phyloP scores from a whole-genome alignment of 2,113 vertebrate species.

The Nyctereutes procyonoides region DNA sequence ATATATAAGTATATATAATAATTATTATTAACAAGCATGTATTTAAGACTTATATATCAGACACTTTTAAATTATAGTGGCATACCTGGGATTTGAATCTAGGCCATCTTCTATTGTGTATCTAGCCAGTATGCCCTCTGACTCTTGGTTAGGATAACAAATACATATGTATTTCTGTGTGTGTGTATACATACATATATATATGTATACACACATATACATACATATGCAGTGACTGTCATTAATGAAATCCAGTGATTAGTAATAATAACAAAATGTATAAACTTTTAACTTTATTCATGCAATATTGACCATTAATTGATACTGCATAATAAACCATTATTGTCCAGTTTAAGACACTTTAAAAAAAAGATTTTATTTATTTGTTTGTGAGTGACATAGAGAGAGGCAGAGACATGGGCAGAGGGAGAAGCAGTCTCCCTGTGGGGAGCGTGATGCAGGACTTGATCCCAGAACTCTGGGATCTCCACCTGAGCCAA shows the following conservation, averaged over 20 bases:
- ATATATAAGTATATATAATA: neutral
- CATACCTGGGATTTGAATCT: neutral
- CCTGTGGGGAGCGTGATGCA: too few species aligned
- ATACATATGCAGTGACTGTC: neutral
- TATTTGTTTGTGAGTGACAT: too few species aligned
- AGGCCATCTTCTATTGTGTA: neutral
- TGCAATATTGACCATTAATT: neutral
- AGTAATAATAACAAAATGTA: neutral
- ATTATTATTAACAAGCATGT: neutral
- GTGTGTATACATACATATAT: neutral
- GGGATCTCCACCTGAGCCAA: too few species aligned
- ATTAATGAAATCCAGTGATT: neutral
- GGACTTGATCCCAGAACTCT: too few species aligned
- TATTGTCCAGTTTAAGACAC: neutral
- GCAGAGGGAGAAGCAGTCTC: too few species aligned
- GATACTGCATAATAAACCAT: neutral
- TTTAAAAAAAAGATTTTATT: too few species aligned
- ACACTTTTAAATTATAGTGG: neutral
- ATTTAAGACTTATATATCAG: neutral
- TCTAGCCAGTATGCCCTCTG: neutral
- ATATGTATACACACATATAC: neutral
- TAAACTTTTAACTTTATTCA: neutral
- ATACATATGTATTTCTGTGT: neutral
- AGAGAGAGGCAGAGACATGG: too few species aligned
- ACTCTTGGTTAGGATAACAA: neutral